Evolutionary conservation across 2,113 vertebrate genomes (phyloP), one percentile per base, ranked within the genome.

Genomic region (Dunckerocampus dactyliophorus): DNA sequence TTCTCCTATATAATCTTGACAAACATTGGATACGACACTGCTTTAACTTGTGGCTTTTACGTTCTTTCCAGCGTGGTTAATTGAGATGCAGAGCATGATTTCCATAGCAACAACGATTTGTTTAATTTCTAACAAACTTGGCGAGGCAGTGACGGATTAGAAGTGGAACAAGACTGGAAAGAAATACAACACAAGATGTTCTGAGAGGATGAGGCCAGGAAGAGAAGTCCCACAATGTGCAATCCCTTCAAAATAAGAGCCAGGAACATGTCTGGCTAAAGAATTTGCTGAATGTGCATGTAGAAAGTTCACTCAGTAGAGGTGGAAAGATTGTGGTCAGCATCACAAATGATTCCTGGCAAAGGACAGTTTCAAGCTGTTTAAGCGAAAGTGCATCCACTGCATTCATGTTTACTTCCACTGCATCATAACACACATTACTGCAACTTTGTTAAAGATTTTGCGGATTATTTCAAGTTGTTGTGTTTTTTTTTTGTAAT

Each of bases 121-220:
- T 71, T 59, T 69, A 37, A 52, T 58, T 68, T 46, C 59, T 28
- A 47, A 64, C 63, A 61, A 39, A 46, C 43, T 11, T 1, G 8
- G 28, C 20, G 43, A 47, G 45, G 60, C 39, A 3, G 39, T 14
- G 12, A 43, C 49, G 45, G 65, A 49, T 47, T 58, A n/a, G 50
- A 47, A 72, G 63, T 39, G 49, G 45, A 63, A 65, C 58, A 19
- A 31, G 10, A 48, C 20, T 71, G 59, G 59, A 77, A 71, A 79
- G 28, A 79, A 65, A 47, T 71, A 59, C 63, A 64, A 65, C 24
- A 64, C 64, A 53, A 59, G 47, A 39, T 56, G 34, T 55, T 14
- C 6, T 19, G 5, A 56, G 11, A 13, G 39, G 12, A 55, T 5
- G 17, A n/a, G 17, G 52, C 31, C 52, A 54, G 37, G 37, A 39